phyloP scores from a whole-genome alignment of 2,888 invertebrate species.

The Lithophane semibrunnea region DNA sequence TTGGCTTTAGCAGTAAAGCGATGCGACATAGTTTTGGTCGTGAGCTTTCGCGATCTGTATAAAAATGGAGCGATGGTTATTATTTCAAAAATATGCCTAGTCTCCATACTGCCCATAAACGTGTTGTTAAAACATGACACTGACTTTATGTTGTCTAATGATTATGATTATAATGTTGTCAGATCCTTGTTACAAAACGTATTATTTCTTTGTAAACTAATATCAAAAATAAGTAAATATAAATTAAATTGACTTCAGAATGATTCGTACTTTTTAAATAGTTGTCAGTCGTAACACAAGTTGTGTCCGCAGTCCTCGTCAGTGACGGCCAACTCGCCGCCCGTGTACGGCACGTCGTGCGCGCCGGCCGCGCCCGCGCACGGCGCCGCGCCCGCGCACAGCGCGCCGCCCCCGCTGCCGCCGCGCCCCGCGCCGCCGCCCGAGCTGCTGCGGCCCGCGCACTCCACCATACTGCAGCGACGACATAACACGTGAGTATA shows the following conservation, averaged over 20 bases:
- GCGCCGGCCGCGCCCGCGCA: conserved; percentile 69
- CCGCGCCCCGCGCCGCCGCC: conserved; percentile 86
- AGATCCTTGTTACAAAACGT: too few relatives aligned
- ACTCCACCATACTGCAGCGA: conserved; percentile 87
- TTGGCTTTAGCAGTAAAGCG: too few relatives aligned
- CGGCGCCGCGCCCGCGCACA: conserved; percentile 71
- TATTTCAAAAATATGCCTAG: too few relatives aligned
- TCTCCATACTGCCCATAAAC: too few relatives aligned
- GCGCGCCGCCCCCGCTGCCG: conserved; percentile 80
- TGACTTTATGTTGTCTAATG: too few relatives aligned
- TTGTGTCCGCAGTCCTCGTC: conserved; percentile 25
- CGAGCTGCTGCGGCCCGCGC: conserved; percentile 87
- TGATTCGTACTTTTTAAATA: neutral
- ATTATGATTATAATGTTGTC: too few relatives aligned
- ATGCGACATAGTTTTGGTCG: too few relatives aligned
- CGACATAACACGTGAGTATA: conserved; percentile 76
- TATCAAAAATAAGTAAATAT: neutral
- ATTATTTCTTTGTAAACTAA: neutral
- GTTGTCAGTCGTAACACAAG: neutral
- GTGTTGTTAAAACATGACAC: too few relatives aligned
- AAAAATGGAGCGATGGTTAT: too few relatives aligned
- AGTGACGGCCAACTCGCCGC: conserved; percentile 39
- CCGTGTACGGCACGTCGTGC: conserved; percentile 36
- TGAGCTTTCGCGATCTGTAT: too few relatives aligned
- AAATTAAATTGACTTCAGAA: neutral